Evolutionary conservation across 2,113 vertebrate species (phyloP).

Genomic region (Upupa epops): DNA sequence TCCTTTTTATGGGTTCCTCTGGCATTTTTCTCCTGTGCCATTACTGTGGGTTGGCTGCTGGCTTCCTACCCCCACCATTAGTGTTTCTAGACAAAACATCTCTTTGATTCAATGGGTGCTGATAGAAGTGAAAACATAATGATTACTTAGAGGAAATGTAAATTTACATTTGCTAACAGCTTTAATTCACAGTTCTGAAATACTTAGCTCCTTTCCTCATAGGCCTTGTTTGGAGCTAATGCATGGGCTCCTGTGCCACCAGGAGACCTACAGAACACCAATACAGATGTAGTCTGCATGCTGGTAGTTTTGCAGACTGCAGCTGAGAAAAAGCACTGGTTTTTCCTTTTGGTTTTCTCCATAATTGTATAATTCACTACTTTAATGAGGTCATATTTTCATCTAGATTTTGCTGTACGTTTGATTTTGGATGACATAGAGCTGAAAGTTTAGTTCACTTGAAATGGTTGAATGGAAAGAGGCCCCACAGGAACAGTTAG

Average conservation of each 20-base stretch:
- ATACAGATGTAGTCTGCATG: accelerated
- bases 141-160: conserved; percentile 69
- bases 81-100: conserved; percentile 63
- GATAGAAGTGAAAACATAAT: conserved; percentile 50
- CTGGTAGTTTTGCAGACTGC: neutral
- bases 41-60: conserved; percentile 38
- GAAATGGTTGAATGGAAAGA: neutral
- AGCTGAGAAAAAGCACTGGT: neutral
- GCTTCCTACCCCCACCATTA: conserved; percentile 43
- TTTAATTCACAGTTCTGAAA: conserved; percentile 61
- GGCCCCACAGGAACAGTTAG: accelerated
- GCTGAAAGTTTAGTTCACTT: neutral
- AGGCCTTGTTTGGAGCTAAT: conserved; percentile 30
- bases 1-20: conserved; percentile 40
- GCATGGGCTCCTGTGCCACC: conserved; percentile 7
- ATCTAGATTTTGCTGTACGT: neutral
- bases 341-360: neutral
- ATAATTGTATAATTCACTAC: neutral
- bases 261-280: neutral
- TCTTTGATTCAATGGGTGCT: conserved; percentile 64
- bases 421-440: neutral
- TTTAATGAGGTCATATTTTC: neutral
- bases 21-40: conserved; percentile 4
- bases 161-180: conserved; percentile 60
- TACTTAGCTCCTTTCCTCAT: conserved; percentile 17